A percentile compares a stretch with the other conserved stretches of the same genome.
These are phyloP conservation scores for Xestoiulus laeticollis DNA, from an alignment of 2,888 invertebrate species.

Conservation along the genomic window DNA sequence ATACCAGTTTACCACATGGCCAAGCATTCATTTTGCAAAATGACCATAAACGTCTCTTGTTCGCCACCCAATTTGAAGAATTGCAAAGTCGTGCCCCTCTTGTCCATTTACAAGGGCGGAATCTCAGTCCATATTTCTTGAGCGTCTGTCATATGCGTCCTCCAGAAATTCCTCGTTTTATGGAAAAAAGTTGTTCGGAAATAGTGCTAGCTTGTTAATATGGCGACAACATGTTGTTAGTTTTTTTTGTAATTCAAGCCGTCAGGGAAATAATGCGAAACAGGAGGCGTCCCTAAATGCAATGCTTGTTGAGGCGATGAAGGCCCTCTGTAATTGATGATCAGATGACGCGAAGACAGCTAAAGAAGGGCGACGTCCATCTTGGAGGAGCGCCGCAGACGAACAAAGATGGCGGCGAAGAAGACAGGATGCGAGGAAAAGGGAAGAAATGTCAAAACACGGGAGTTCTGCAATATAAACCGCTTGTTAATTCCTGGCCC, in stretches of 20 bases:
- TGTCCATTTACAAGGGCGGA: background rate
- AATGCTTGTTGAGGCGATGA: background rate
- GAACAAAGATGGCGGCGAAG: conserved; percentile 26
- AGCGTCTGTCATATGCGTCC: background rate
- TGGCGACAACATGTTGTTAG: conserved; percentile 26
- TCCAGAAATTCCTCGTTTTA: background rate
- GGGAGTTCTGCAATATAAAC: conserved; percentile 15
- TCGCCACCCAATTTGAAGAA: conserved; percentile 18
- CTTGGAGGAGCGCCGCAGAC: too few relatives aligned
- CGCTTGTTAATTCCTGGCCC: background rate
- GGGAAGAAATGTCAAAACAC: conserved; percentile 8
- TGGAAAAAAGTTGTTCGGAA: conserved; percentile 8
- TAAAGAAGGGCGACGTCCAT: background rate
- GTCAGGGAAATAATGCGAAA: conserved; percentile 18
- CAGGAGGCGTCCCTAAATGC: background rate
- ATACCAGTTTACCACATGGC: background rate
- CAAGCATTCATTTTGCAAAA: background rate
- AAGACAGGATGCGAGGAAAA: background rate
- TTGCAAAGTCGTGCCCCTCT: background rate
- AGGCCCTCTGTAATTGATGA: conserved; percentile 8
- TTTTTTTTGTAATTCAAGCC: conserved; percentile 7
- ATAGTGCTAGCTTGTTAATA: conserved; percentile 26
- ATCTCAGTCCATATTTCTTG: background rate
- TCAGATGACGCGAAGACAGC: conserved; percentile 26
- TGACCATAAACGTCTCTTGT: background rate